These are phyloP conservation scores for Podabrus alpinus DNA, from an alignment of 2,888 invertebrate genomes.

Conservation along the genomic window DNA sequence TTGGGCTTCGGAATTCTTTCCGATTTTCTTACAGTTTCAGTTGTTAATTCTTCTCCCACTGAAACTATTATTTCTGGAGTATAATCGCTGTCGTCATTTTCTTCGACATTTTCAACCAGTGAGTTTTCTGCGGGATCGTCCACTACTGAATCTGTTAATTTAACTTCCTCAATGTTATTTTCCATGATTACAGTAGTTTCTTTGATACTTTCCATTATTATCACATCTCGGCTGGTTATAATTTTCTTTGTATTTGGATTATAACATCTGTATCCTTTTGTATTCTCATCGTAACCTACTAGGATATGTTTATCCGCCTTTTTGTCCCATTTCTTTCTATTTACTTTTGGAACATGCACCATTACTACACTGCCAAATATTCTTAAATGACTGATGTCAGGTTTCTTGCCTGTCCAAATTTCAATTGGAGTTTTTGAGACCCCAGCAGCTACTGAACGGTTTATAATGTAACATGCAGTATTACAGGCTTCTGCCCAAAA, in stretches of 20 bases:
- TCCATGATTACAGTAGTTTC: neutral
- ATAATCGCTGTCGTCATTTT: neutral
- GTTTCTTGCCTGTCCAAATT: conserved; percentile 36
- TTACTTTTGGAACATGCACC: conserved; percentile 25
- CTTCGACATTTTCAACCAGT: neutral
- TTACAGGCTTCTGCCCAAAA: conserved; percentile 38
- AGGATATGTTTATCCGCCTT: conserved; percentile 12
- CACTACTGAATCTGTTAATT: neutral
- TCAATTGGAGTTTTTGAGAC: conserved; percentile 42
- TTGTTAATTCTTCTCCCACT: neutral
- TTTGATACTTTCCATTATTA: neutral
- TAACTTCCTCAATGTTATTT: neutral
- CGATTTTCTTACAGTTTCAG: neutral
- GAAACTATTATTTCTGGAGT: neutral
- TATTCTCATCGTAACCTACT: neutral
- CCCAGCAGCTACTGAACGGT: conserved; percentile 28
- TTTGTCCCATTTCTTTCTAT: conserved; percentile 26
- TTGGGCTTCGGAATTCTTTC: neutral
- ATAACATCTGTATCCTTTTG: neutral
- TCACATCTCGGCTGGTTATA: neutral
- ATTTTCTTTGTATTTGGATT: neutral
- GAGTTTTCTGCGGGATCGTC: neutral
- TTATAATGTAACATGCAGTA: conserved; percentile 37
- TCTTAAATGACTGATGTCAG: conserved; percentile 22
- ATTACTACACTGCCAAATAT: conserved; percentile 35